Conservation (phyloP, 1,140 invertebrate genomes). For the Diorhabda carinulata region DNA sequence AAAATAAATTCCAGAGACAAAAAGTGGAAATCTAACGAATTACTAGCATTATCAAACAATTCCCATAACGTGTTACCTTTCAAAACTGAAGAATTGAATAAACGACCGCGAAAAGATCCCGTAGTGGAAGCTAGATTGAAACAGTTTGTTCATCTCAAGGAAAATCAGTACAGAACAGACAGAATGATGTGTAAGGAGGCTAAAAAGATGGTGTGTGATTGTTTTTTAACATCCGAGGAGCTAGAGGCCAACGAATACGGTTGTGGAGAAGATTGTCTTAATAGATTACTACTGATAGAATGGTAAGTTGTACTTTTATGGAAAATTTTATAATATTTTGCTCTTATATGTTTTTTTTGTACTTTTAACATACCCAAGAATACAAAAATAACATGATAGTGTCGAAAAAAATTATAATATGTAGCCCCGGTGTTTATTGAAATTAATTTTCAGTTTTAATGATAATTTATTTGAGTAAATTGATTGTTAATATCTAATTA, state of each 20-base stretch:
- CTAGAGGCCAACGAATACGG: conserved; percentile 75
- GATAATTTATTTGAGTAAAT: too few species aligned
- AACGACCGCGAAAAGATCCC: conserved; percentile 33
- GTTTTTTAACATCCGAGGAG: conserved; percentile 86
- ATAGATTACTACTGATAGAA: conserved; percentile 96
- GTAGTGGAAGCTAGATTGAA: conserved; percentile 70
- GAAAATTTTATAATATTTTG: too few species aligned
- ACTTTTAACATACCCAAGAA: too few species aligned
- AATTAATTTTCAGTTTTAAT: too few species aligned
- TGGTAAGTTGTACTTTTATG: conserved; percentile 58
- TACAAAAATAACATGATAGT: too few species aligned
- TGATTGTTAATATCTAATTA: too few species aligned
- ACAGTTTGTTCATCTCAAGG: conserved; percentile 73
- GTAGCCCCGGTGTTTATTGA: too few species aligned
- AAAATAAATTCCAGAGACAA: conserved; percentile 15
- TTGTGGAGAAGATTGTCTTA: conserved; percentile 94
- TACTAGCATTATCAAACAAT: conserved; percentile 35
- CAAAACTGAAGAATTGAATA: background rate
- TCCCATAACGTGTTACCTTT: background rate
- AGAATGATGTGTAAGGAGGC: conserved; percentile 81
- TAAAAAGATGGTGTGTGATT: conserved; percentile 93
- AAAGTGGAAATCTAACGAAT: conserved; percentile 23
- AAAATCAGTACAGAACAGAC: conserved; percentile 82
- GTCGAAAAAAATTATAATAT: too few species aligned
- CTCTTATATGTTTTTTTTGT: too few species aligned